Base-by-base conservation (phyloP, 2,113 vertebrate species). In the Prionailurus viverrinus region DNA sequence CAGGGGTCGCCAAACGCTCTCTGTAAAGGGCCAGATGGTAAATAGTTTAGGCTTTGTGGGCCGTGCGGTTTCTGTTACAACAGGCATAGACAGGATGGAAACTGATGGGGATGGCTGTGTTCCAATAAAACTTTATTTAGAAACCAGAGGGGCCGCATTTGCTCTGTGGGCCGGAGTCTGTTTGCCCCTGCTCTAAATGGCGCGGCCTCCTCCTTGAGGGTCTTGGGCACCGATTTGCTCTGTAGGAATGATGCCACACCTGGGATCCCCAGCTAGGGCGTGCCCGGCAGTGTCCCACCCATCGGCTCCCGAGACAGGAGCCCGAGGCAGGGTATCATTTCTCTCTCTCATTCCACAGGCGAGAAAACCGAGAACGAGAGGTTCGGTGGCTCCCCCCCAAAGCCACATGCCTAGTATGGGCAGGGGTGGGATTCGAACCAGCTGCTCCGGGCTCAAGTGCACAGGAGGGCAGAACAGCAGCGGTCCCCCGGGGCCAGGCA, bases 121-220 rank as follows among this genome's bases (percentile, higher is more conserved):
- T 15, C 76, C 36, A 69, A 93, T 95, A 86, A 93, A 96, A 79
- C 92, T 96, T 91, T 81, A 94, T 91, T 94, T 68, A 61, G 53
- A 88, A 76, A 69, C 76, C 68, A 48, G 61, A 63, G 1, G 13
- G 39, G 58, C 4, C 2, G 1, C 41, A 27, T 45, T 55, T 90
- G 80, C 48, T 55, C 55, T 5, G 0, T 0, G 1, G 82, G 14
- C 31, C 9, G 1, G 68, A 41, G 27, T 65, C 83, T 61, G 21
- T 73, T 84, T 33, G 69, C 8, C 27, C 6, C 15, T 41, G 21
- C 36, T 89, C 61, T 36, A 6, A 19, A 53, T 1, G 41, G 74
- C 0, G 0, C 1, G 0, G 29, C 48, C 2, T 48, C 63, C 6
- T 29, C 31, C 36, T 27, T 6, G 10, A 73, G 45, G 0, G 23